Conservation (phyloP, 1,140 invertebrate species). For the Theocolax elegans region DNA sequence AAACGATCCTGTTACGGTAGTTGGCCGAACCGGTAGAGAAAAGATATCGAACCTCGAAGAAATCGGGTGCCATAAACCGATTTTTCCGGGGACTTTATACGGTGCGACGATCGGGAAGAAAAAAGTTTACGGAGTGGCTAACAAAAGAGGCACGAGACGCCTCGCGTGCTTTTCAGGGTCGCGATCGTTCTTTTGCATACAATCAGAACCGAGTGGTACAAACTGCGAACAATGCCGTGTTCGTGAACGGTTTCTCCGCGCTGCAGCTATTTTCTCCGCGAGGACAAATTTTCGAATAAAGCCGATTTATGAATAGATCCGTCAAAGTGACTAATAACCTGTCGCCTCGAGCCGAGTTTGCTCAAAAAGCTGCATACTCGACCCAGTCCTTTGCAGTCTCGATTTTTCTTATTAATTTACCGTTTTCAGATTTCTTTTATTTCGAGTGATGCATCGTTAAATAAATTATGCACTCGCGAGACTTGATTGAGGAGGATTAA, state of each 20-base stretch:
- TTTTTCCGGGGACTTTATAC: not conserved
- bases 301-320: not conserved
- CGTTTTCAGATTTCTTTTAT: not conserved
- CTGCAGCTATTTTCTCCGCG: too few species aligned
- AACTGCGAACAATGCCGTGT: constrained; percentile 7
- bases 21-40: too few species aligned
- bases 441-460: too few species aligned
- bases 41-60: too few species aligned
- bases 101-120: not conserved
- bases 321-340: not conserved
- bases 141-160: too few species aligned
- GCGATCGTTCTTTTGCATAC: constrained; percentile 21
- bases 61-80: too few species aligned
- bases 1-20: too few species aligned
- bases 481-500: too few species aligned
- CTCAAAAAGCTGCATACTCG: too few species aligned
- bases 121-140: not conserved
- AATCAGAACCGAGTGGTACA: constrained; percentile 18
- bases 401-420: not conserved
- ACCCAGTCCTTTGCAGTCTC: not conserved
- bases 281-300: not conserved
- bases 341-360: not conserved
- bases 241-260: too few species aligned
- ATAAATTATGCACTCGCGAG: too few species aligned
- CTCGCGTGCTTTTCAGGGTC: constrained; percentile 10